Evolutionary conservation across 2,888 invertebrate genomes (phyloP), one percentile per base, ranked within the genome.

Genomic region (Dryococelus australis): DNA sequence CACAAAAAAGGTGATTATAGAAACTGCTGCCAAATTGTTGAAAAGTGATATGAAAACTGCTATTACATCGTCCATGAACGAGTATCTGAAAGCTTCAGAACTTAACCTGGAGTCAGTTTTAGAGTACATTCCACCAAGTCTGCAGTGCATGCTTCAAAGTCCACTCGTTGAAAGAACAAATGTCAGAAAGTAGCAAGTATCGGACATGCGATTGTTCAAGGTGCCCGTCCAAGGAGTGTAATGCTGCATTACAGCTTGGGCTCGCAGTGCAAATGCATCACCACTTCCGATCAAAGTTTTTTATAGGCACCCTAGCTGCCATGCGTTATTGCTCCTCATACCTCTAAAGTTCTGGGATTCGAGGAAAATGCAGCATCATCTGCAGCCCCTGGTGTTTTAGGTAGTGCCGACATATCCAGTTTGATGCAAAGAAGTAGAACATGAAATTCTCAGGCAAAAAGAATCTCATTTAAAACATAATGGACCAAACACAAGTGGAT

Each of bases 151-250:
- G 78, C 6, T 12, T 78, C 6, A 78, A 78, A 24, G 12, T 78
- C 10, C 0, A 12, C 12, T 80, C 24, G 80, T n/a, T n/a, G 80
- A 28, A 80, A 80, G 8, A 12, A 80, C 26, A 80, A 80, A 28
- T 80, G 27, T 80, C 24, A 13, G 78, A 78, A 80, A 80, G 80
- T 12, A n/a, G n/a, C 80, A 80, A 80, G 80, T 80, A 80, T 80
- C 24, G 8, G n/a, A n/a, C 80, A 80, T 27, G 79, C 79, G 10
- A 79, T 79, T 79, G n/a, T 79, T 79, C 79, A 79, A 80, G 12
- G 27, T 80, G 4, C 28, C 27, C 28, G 26, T 80, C 80, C n/a
- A 80, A 80, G n/a, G 80, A 80, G 80, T 24, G 80, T 16, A 12
- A 80, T 12, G 26, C 80, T 28, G 0, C 80, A 80, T n/a, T 80